Base-by-base conservation (phyloP, 2,113 vertebrate genomes). In the Monopterus albus region DNA sequence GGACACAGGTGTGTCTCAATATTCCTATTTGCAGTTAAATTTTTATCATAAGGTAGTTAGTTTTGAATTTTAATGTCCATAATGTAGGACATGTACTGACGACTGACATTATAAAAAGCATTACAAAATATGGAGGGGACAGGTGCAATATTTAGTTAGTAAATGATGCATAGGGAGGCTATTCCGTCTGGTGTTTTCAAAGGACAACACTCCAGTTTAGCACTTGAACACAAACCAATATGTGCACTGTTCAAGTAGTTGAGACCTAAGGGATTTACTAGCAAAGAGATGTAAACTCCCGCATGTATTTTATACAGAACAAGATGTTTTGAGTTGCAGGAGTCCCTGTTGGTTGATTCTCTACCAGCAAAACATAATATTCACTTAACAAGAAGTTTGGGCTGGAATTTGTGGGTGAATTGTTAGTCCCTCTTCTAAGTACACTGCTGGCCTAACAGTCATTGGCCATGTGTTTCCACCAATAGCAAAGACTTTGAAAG, bases 241-340 rank as follows among this genome's bases (percentile, higher is more conserved):
- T 17, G 39, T 23, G 39, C 75, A 82, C 72, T 80, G 75, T 68
- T 88, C 81, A 82, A 69, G 60, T 33, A 58, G 75, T 53, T 75
- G 39, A 57, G 66, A 82, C 78, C 75, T 52, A 31, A 17, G 71
- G 78, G 81, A 79, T 69, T 82, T 79, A 75, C 81, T 85, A 84
- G 66, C 26, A 20, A 60, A 74, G 59, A 72, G 38, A 52, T 45
- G 35, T 29, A 10, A 33, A 50, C 49, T 57, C 55, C 55, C 60
- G 59, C n/a, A 12, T 60, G 28, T 20, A 43, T 64, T 18, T 76
- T 69, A 76, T 23, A 72, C 15, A n/a, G n/a, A n/a, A n/a, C n/a
- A n/a, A n/a, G n/a, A n/a, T n/a, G n/a, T n/a, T n/a, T n/a, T n/a
- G n/a, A n/a, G n/a, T n/a, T n/a, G n/a, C n/a, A n/a, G n/a, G 15